phyloP scores from a whole-genome alignment of 2,797 vertebrate species.

The Melanogrammus aeglefinus region DNA sequence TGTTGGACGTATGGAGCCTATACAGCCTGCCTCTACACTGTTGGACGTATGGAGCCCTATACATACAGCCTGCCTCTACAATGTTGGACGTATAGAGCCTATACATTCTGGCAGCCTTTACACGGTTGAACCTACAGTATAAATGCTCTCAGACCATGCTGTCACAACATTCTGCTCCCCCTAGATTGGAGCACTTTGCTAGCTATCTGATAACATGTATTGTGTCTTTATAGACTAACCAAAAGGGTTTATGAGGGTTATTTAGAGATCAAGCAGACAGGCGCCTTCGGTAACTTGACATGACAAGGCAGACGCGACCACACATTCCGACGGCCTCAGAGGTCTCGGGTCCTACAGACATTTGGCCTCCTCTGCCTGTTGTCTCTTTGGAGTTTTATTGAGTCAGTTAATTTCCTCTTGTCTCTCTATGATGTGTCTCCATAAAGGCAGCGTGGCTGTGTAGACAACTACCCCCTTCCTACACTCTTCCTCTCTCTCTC shows the following conservation, averaged over 20 bases:
- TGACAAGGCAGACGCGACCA: background rate
- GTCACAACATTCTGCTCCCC: background rate
- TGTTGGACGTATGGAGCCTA: background rate
- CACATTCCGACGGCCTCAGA: background rate
- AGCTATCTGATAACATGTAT: background rate
- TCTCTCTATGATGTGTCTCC: slow-evolving; percentile 37
- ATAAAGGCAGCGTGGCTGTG: slow-evolving; percentile 52
- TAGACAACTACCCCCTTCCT: slow-evolving; percentile 25
- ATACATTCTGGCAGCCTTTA: background rate
- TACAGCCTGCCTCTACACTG: too few relatives aligned
- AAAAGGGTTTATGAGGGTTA: background rate
- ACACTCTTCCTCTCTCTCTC: slow-evolving; percentile 5
- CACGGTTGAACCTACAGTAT: background rate
- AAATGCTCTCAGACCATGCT: background rate
- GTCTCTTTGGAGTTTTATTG: slow-evolving; percentile 47
- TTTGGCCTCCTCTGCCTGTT: slow-evolving; percentile 30
- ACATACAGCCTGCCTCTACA: background rate
- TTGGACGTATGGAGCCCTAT: background rate
- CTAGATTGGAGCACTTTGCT: background rate
- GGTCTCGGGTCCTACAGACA: slow-evolving; percentile 24
- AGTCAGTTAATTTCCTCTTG: slow-evolving; percentile 27
- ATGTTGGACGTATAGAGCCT: background rate
- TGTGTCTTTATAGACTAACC: background rate
- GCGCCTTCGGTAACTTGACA: background rate
- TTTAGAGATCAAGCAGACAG: background rate